A percentile compares a stretch with the other conserved stretches of the same genome.
These are phyloP conservation scores for Protonibea diacanthus DNA, from an alignment of 2,797 vertebrate genomes.

Conservation along the genomic window DNA sequence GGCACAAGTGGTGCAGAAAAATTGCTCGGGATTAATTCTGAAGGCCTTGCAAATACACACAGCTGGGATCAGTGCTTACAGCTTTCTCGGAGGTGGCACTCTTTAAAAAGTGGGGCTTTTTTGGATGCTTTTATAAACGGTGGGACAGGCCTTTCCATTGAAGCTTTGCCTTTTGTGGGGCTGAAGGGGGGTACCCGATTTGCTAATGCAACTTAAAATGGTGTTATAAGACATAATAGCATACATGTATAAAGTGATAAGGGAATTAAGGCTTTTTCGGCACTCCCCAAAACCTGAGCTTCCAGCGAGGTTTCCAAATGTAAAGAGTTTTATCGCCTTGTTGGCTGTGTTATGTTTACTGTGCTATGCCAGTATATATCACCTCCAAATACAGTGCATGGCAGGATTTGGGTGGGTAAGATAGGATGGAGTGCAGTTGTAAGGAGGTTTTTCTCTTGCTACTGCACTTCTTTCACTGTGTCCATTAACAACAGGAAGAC, in stretches of 20 bases:
- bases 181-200: constrained; percentile 60
- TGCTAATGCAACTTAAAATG: constrained; percentile 81
- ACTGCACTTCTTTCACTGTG: constrained; percentile 33
- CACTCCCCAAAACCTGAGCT: constrained; percentile 59
- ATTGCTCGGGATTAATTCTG: constrained; percentile 85
- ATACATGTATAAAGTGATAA: constrained; percentile 82
- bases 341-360: constrained; percentile 59
- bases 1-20: constrained; percentile 85
- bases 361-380: constrained; percentile 60
- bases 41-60: constrained; percentile 77
- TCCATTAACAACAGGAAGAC: constrained; percentile 33
- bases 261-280: constrained; percentile 74
- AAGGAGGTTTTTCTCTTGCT: constrained; percentile 42
- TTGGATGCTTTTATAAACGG: constrained; percentile 76
- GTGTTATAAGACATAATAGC: constrained; percentile 82
- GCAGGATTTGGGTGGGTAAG: constrained; percentile 60
- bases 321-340: constrained; percentile 63
- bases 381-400: constrained; percentile 65
- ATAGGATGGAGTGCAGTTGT: constrained; percentile 49
- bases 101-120: constrained; percentile 71
- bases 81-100: constrained; percentile 75
- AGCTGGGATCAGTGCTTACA: constrained; percentile 81
- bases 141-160: constrained; percentile 72
- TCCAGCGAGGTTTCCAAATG: constrained; percentile 50
- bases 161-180: constrained; percentile 65